Evolutionary conservation across 2,113 vertebrate species (phyloP), one percentile per base, ranked within the genome.

Genomic region (Gila orcuttii): DNA sequence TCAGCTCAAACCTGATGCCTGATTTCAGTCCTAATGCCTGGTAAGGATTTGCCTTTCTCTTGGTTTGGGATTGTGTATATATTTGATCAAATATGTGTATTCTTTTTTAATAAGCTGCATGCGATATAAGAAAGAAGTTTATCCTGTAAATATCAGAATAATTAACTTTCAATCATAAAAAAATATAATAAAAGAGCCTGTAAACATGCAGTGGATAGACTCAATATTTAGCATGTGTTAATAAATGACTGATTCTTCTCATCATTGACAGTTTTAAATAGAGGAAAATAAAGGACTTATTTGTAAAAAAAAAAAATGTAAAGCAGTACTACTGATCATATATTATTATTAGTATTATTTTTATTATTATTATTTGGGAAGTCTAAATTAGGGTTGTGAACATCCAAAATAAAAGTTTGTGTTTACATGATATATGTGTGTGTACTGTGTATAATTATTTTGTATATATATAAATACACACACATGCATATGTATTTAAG

Each of bases 31-130:
- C 86, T 86, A 71, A 89, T 92, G 89, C 87, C 89, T 89, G 94
- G 92, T 93, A 95, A 95, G 95, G 6, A 71, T 89, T 55, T 86
- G 13, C 23, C 71, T 75, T 75, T 75, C 7, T 3, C 21, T 55
- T 77, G 17, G 68, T 77, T 21, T 77, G 50, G 17, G 6, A 77
- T 50, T 55, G 47, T 77, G 47, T 77, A 52, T 75, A 50, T 71
- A n/a, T 71, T n/a, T 42, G 3, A 17, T 2, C 45, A 76, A 28
- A 50, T 50, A 52, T 73, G 1, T 42, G 1, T 39, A 23, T 23
- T 39, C 0, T 11, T 71, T 39, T 52, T 71, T 71, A 2, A 21
- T 39, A 9, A 71, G 33, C 19, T 69, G 66, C 8, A 42, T 42
- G 42, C 11, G 19, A 33, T 42, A 71, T n/a, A 71, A 11, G 33